Evolutionary conservation across 2,888 invertebrate genomes (phyloP).

Genomic region (Oscheius sp.): DNA sequence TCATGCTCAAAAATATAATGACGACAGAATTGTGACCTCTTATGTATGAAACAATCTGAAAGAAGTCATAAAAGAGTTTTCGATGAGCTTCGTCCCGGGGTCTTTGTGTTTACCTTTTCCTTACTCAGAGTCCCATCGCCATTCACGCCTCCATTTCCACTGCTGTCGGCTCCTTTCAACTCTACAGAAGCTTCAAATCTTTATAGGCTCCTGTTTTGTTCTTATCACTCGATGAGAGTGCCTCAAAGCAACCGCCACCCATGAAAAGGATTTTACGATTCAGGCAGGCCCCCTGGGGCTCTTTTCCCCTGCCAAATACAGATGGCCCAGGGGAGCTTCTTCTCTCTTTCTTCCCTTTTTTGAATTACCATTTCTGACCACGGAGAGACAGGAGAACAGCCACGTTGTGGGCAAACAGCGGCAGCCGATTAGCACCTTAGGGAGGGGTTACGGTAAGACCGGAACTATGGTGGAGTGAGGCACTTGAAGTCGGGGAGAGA

Average conservation of each 20-base stretch:
- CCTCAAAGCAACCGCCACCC: constrained; percentile 13
- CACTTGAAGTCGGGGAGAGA: not conserved
- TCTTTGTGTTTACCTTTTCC: not conserved
- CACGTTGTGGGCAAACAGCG: constrained; percentile 36
- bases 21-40: too few species aligned
- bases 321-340: not conserved
- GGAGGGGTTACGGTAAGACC: constrained; percentile 3
- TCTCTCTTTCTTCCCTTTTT: not conserved
- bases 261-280: constrained; percentile 9
- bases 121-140: constrained; percentile 4
- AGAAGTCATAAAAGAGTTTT: too few species aligned
- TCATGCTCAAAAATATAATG: too few species aligned
- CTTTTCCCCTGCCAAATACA: constrained; percentile 43
- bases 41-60: too few species aligned
- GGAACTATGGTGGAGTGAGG: constrained; percentile 9
- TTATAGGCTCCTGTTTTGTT: constrained; percentile 28
- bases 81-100: too few species aligned
- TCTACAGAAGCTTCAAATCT: constrained; percentile 36
- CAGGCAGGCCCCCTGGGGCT: constrained; percentile 9
- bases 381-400: constrained; percentile 4
- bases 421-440: constrained; percentile 37
- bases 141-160: not conserved
- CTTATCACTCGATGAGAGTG: constrained; percentile 19
- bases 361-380: not conserved
- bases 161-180: constrained; percentile 29